Percentiles rank a stretch among this genome's conserved stretches.
phyloP scores from a whole-genome alignment of 2,888 invertebrate species.

The Sipha maydis region DNA sequence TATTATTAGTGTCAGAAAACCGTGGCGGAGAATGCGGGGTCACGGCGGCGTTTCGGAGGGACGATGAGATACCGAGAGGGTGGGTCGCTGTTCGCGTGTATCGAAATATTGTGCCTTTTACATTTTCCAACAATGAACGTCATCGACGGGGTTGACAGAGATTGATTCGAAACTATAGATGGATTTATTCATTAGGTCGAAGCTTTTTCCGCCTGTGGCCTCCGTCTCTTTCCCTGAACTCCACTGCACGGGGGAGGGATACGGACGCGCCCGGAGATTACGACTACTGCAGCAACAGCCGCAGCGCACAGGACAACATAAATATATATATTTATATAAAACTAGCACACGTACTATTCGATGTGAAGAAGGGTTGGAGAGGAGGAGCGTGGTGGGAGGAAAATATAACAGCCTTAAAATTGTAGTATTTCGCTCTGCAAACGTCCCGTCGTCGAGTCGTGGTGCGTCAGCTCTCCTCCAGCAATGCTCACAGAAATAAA shows the following conservation, averaged over 20 bases:
- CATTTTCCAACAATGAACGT: slow-evolving; percentile 56
- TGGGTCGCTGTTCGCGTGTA: not conserved
- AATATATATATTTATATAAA: not conserved
- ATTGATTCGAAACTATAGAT: slow-evolving; percentile 61
- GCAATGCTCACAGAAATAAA: slow-evolving; percentile 9
- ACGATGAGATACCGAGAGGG: not conserved
- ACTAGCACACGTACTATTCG: not conserved
- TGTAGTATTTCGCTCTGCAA: slow-evolving; percentile 35
- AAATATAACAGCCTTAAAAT: slow-evolving; percentile 13
- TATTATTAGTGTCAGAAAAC: slow-evolving; percentile 37
- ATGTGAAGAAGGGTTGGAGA: not conserved
- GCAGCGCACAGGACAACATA: not conserved
- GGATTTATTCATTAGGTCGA: slow-evolving; percentile 59
- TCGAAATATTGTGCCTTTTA: slow-evolving; percentile 55
- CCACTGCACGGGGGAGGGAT: no score
- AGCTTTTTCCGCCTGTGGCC: slow-evolving; percentile 35
- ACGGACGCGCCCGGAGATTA: not conserved
- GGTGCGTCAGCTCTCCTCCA: no score
- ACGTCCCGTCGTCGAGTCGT: not conserved
- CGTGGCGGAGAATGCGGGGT: not conserved
- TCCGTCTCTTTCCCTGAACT: not conserved
- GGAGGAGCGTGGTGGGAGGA: not conserved
- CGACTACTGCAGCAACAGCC: not conserved
- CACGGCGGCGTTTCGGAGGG: not conserved
- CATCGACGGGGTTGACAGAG: slow-evolving; percentile 59